Base-by-base conservation (phyloP, 2,113 vertebrate genomes). In the Montifringilla adamsi region DNA sequence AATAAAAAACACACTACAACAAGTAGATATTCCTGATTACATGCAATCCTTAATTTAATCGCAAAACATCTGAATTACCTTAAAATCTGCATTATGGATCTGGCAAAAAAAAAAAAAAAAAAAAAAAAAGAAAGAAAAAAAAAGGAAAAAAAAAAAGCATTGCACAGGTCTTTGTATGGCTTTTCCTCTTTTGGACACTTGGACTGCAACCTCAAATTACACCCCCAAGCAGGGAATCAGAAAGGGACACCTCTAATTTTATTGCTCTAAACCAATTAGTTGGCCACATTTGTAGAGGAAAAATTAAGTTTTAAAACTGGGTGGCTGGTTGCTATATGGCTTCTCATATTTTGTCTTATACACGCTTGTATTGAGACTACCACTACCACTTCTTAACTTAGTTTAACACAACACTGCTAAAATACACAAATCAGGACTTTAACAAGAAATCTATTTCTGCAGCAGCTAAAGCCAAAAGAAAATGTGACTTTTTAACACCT, bases 211-310 rank as follows among this genome's bases (percentile, higher is more conserved):
- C 11, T 23, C 13, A 4, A n/a, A 30, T 5, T 5, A 52, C 53
- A 63, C 1, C 0, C 0, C 9, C 24, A 58, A 55, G 56, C 1
- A 62, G 20, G n/a, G 53, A 83, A 50, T 9, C 22, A 49, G 63
- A 84, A 63, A 26, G 44, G 31, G 11, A 56, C 13, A 33, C 11
- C 33, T 39, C 53, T 56, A 9, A 6, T 39, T 72, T 69, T 66
- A 28, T 21, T 64, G 60, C 66, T 73, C 30, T 26, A 76, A 77
- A 62, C 4, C 28, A 78, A 18, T 7, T 23, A 50, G 47, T 15
- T 55, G 20, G 12, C 14, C 3, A 8, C 6, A 15, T 53, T 37
- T 58, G 63, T 11, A 66, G 18, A 58, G 13, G 19, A 28, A 67
- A 81, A 87, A 46, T 0, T 5, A 30, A 50, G 11, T 28, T 84